These are phyloP conservation scores for Ptilodon capucinus DNA, from an alignment of 2,888 invertebrate genomes.

Conservation along the genomic window DNA sequence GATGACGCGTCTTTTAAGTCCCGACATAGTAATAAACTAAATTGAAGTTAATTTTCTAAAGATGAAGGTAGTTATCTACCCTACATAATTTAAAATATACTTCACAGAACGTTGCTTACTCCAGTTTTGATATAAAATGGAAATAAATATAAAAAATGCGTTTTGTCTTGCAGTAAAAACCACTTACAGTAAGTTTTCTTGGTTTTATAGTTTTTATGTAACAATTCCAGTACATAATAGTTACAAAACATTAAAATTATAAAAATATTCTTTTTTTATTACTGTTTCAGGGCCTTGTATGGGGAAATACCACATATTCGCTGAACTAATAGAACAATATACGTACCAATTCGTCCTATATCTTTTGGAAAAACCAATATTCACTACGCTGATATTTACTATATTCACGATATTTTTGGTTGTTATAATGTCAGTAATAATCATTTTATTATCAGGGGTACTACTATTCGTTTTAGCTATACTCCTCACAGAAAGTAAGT, in stretches of 20 bases:
- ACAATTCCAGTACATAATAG: too few species aligned
- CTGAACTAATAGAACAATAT: constrained; percentile 11
- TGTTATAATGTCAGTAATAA: constrained; percentile 29
- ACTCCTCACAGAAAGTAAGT: constrained; percentile 56
- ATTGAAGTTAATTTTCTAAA: too few species aligned
- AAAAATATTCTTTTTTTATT: background rate
- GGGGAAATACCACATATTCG: constrained; percentile 17
- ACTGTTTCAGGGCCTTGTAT: constrained; percentile 35
- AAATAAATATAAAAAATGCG: constrained; percentile 57
- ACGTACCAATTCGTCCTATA: constrained; percentile 9
- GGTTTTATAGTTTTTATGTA: too few species aligned
- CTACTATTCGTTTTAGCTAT: constrained; percentile 36
- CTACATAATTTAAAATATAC: background rate
- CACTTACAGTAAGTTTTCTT: constrained; percentile 48
- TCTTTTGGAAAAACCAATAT: constrained; percentile 41
- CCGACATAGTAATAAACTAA: too few species aligned
- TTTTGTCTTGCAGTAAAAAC: constrained; percentile 46
- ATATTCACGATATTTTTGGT: constrained; percentile 25
- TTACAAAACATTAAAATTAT: too few species aligned
- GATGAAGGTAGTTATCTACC: constrained; percentile 31
- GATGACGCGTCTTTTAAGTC: too few species aligned
- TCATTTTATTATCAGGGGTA: constrained; percentile 35
- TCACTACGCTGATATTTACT: constrained; percentile 41
- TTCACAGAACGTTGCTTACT: background rate
- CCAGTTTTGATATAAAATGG: constrained; percentile 40